Conservation (phyloP, 2,113 vertebrate species). For the Riparia riparia region DNA sequence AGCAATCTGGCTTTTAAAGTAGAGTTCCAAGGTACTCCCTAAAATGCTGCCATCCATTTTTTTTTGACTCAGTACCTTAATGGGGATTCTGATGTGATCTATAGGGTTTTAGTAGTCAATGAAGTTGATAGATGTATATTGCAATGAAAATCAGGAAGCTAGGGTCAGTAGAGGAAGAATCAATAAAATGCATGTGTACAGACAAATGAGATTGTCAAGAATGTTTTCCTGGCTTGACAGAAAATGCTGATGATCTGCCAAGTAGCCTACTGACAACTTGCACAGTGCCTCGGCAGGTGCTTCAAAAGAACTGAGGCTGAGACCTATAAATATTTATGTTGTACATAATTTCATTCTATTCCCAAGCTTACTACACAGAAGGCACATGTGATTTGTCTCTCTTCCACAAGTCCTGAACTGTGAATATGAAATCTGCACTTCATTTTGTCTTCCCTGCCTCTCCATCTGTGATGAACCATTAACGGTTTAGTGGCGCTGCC, state of each 20-base stretch:
- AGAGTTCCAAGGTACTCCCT: not conserved
- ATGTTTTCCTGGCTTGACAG: not conserved
- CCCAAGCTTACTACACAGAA: not conserved
- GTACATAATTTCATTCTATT: not conserved
- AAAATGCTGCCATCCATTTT: not conserved
- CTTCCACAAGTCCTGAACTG: not conserved
- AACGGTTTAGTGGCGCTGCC: not conserved
- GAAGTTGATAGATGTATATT: not conserved
- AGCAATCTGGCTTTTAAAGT: not conserved
- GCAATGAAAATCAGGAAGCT: not conserved
- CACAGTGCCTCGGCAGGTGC: not conserved
- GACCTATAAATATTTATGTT: slow-evolving; percentile 40
- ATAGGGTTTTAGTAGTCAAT: not conserved
- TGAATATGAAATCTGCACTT: slow-evolving; percentile 4
- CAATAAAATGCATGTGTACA: not conserved
- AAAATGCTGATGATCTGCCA: not conserved
- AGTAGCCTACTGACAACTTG: not conserved
- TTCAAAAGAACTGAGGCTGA: not conserved
- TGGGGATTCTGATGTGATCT: not conserved
- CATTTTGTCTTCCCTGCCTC: not conserved
- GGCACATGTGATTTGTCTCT: not conserved
- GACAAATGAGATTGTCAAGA: not conserved
- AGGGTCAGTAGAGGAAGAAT: not conserved
- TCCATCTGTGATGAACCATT: slow-evolving; percentile 8
- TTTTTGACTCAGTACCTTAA: not conserved